These are phyloP conservation scores for Drosophila kanapiae DNA, from an alignment of 1,140 invertebrate genomes.

Conservation along the genomic window DNA sequence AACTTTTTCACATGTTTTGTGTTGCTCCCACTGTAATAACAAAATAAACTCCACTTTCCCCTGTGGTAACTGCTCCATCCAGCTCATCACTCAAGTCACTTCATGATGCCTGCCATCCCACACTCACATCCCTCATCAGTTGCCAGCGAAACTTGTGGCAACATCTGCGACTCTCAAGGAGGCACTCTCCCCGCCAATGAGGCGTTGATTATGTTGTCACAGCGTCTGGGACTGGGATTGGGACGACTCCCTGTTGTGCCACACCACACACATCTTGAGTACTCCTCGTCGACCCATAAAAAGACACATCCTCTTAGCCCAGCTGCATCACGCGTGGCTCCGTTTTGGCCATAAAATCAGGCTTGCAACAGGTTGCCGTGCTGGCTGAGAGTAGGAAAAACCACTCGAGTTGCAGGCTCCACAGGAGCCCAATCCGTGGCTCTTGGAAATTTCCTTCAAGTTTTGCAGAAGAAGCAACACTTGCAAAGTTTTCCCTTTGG, in stretches of 20 bases:
- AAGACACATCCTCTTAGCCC: constrained; percentile 40
- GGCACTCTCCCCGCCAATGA: constrained; percentile 51
- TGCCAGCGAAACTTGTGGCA: constrained; percentile 35
- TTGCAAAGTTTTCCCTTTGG: constrained; percentile 65
- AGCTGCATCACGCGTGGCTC: constrained; percentile 38
- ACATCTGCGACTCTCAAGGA: constrained; percentile 37
- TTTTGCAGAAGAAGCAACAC: constrained; percentile 46
- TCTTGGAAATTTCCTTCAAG: constrained; percentile 24
- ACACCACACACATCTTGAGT: constrained; percentile 5
- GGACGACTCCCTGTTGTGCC: constrained; percentile 36
- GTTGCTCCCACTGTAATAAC: neutral
- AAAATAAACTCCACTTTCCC: constrained; percentile 4
- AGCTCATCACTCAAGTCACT: constrained; percentile 33
- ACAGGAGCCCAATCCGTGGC: constrained; percentile 19
- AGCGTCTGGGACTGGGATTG: constrained; percentile 14
- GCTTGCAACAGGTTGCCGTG: constrained; percentile 34
- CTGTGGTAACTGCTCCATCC: constrained; percentile 3
- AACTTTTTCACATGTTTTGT: neutral
- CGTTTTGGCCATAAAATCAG: constrained; percentile 41
- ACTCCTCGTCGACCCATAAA: constrained; percentile 25
- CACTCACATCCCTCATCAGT: constrained; percentile 9
- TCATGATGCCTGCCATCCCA: constrained; percentile 21
- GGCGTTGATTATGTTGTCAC: constrained; percentile 79
- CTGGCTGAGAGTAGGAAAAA: constrained; percentile 9
- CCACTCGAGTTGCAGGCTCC: constrained; percentile 23